phyloP scores from a whole-genome alignment of 2,888 invertebrate genomes.

The Napeogenes inachia region DNA sequence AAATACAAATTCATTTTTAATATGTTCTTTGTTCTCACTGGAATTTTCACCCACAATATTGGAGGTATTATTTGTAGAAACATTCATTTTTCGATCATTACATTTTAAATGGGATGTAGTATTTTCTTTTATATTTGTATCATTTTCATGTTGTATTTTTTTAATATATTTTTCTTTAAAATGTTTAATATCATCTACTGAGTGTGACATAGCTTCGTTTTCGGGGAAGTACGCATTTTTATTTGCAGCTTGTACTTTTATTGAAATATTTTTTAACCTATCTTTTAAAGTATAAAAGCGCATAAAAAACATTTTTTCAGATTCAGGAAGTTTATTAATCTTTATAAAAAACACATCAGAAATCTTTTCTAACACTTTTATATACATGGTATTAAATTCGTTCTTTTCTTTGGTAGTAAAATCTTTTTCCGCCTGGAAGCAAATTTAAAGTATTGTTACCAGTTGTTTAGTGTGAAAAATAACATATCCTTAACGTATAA shows the following conservation, averaged over 20 bases:
- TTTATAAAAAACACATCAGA: constrained; percentile 80
- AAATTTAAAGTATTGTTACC: not conserved
- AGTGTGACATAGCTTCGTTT: not conserved
- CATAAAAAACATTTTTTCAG: constrained; percentile 73
- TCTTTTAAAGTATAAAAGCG: constrained; percentile 77
- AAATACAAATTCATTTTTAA: constrained; percentile 66
- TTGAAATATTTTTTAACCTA: constrained; percentile 69
- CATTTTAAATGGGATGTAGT: not conserved
- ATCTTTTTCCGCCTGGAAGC: constrained; percentile 17
- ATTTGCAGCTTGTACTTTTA: constrained; percentile 51
- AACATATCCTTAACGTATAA: too few species aligned
- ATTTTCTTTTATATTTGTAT: not conserved
- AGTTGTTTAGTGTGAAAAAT: too few species aligned
- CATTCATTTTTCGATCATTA: constrained; percentile 22
- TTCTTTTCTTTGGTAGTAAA: constrained; percentile 40
- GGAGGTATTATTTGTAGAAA: constrained; percentile 40
- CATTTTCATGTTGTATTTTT: not conserved
- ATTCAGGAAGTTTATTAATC: constrained; percentile 80
- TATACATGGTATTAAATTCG: constrained; percentile 72
- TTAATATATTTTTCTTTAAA: not conserved
- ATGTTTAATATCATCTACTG: not conserved
- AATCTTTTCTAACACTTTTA: constrained; percentile 80
- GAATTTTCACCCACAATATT: constrained; percentile 38
- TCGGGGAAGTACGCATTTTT: constrained; percentile 12
- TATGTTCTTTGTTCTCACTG: constrained; percentile 43